Percentiles rank a stretch among this genome's conserved stretches.
phyloP scores from a whole-genome alignment of 2,113 vertebrate genomes.

The Oreocharis arfaki region DNA sequence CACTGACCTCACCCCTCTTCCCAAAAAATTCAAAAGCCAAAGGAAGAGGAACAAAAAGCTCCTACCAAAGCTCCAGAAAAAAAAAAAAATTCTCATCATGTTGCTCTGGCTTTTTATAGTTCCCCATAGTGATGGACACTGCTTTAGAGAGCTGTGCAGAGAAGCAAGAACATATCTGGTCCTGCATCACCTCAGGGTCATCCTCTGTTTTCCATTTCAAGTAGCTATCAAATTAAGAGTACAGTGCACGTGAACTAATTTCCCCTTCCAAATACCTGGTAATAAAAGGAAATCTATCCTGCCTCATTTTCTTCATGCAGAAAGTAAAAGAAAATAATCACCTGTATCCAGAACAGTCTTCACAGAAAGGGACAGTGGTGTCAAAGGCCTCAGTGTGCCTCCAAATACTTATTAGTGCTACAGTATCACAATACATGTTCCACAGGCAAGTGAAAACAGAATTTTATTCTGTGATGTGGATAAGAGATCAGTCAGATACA shows the following conservation, averaged over 20 bases:
- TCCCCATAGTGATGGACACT: background rate
- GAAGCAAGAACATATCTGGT: background rate
- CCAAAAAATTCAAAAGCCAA: background rate
- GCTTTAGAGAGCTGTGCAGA: background rate
- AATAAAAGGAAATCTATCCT: background rate
- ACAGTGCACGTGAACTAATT: background rate
- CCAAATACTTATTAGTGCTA: background rate
- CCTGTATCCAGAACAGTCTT: background rate
- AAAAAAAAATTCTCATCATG: background rate
- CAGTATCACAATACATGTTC: background rate
- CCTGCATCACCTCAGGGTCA: background rate
- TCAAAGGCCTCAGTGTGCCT: background rate
- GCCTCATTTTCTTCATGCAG: background rate
- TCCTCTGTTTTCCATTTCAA: background rate
- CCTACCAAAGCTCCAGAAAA: background rate
- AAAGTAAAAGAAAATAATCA: background rate
- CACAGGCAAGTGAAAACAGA: background rate
- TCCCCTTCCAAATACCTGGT: background rate
- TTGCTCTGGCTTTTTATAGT: background rate
- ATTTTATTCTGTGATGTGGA: background rate
- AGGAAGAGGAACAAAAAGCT: background rate
- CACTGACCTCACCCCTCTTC: background rate
- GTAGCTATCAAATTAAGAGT: background rate
- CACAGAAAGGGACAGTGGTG: background rate
- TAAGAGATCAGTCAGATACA: background rate